A percentile compares a stretch with the other conserved stretches of the same genome.
Conservation (phyloP, 2,113 vertebrate genomes). For the Bubo blakistoni region DNA sequence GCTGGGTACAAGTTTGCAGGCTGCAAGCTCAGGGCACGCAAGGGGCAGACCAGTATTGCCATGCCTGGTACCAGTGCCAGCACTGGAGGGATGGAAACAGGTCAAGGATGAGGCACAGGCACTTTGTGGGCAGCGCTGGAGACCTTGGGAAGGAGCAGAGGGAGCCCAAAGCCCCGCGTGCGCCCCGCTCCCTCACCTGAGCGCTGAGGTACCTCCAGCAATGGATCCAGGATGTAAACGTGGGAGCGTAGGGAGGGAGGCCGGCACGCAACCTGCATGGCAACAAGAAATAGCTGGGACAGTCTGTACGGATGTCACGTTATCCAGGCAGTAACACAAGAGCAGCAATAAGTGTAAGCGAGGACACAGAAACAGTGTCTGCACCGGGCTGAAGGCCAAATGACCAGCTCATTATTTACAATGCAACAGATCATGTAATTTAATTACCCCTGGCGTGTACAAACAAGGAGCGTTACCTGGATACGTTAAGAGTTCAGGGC, state of each 20-base stretch:
- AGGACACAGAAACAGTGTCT: neutral
- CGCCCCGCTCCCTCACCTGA: constrained; percentile 63
- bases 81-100: neutral
- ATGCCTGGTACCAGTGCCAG: neutral
- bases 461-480: neutral
- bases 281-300: neutral
- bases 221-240: constrained; percentile 84
- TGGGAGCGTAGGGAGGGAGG: constrained; percentile 79
- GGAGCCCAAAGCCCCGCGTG: neutral
- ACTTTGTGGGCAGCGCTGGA: neutral
- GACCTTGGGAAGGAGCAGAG: neutral
- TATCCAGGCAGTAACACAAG: neutral
- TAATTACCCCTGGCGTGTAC: neutral
- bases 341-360: neutral
- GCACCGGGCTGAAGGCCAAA: neutral
- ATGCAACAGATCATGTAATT: constrained; percentile 1
- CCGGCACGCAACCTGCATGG: constrained; percentile 78
- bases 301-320: neutral
- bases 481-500: neutral
- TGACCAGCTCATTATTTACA: constrained; percentile 12
- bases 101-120: neutral
- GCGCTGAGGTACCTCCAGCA: constrained; percentile 84
- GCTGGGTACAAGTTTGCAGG: rapidly evolving
- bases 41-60: neutral
- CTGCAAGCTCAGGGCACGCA: neutral